Percentiles rank a stretch among this genome's conserved stretches.
These are phyloP conservation scores for Akabosia matsudoensis DNA, from an alignment of 1,140 invertebrate species.

Conservation along the genomic window DNA sequence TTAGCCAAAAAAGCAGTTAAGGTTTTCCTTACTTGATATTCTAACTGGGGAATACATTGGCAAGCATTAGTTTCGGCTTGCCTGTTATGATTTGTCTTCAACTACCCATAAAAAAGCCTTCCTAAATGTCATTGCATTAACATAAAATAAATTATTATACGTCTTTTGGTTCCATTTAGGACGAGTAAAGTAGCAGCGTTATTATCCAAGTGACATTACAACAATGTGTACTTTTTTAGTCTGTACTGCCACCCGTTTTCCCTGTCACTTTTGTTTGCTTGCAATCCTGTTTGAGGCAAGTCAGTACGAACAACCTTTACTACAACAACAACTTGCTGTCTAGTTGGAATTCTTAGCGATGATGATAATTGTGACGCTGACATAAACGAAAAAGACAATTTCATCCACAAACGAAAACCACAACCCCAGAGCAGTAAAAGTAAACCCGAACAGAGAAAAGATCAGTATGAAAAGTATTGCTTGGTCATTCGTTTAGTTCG, in stretches of 20 bases:
- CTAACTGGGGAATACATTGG: no score
- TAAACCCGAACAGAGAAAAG: background rate
- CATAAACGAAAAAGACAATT: background rate
- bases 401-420: background rate
- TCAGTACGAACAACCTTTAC: background rate
- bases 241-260: background rate
- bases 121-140: slow-evolving; percentile 7
- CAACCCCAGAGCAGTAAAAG: background rate
- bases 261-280: background rate
- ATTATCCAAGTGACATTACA: background rate
- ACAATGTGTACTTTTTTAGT: background rate
- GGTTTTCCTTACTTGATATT: background rate
- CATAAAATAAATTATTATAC: background rate
- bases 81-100: background rate
- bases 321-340: background rate
- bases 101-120: background rate
- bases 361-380: background rate
- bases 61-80: no score
- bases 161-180: background rate
- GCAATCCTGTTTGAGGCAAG: background rate
- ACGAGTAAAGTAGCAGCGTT: background rate
- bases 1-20: no score
- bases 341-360: background rate
- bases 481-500: background rate
- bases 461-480: background rate